Conservation (phyloP, 2,113 vertebrate species). For the Thoracochromis brauschi region DNA sequence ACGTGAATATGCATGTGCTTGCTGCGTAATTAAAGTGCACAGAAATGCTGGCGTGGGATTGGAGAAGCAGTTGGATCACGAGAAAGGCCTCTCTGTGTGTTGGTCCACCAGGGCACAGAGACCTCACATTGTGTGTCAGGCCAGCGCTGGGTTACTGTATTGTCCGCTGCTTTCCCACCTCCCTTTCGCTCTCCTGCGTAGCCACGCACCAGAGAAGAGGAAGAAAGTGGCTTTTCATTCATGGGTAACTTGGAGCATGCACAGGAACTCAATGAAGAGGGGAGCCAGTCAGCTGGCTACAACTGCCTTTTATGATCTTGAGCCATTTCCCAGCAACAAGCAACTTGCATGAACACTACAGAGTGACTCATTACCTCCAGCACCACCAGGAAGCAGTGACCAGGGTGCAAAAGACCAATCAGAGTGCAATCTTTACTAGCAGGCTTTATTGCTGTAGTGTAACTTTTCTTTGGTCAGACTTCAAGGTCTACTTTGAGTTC, state of each 20-base stretch:
- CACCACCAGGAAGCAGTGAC: neutral
- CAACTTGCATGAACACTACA: slow-evolving; percentile 18
- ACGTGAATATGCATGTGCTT: slow-evolving; percentile 53
- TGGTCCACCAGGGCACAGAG: slow-evolving; percentile 52
- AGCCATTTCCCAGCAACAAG: slow-evolving; percentile 36
- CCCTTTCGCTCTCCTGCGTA: slow-evolving; percentile 39
- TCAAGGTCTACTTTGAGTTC: neutral
- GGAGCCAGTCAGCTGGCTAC: slow-evolving; percentile 44
- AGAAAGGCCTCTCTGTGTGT: slow-evolving; percentile 70
- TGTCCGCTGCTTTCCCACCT: slow-evolving; percentile 42
- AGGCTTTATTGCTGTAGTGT: slow-evolving; percentile 1
- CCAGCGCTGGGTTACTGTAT: slow-evolving; percentile 58
- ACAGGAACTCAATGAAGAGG: slow-evolving; percentile 49
- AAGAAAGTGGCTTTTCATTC: slow-evolving; percentile 73
- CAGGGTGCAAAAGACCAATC: neutral
- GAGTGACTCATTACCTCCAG: slow-evolving; percentile 19
- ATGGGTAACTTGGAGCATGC: slow-evolving; percentile 36
- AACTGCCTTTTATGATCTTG: slow-evolving; percentile 35
- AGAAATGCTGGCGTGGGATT: slow-evolving; percentile 56
- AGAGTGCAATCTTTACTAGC: neutral
- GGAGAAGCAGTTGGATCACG: slow-evolving; percentile 32
- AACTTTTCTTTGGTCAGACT: slow-evolving; percentile 3
- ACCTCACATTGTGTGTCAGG: slow-evolving; percentile 61
- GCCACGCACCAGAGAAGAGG: slow-evolving; percentile 42
- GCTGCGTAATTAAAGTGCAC: slow-evolving; percentile 43